Percentiles rank a stretch among this genome's conserved stretches.
Conservation (phyloP, 2,797 vertebrate species). For the Trachops cirrhosus region DNA sequence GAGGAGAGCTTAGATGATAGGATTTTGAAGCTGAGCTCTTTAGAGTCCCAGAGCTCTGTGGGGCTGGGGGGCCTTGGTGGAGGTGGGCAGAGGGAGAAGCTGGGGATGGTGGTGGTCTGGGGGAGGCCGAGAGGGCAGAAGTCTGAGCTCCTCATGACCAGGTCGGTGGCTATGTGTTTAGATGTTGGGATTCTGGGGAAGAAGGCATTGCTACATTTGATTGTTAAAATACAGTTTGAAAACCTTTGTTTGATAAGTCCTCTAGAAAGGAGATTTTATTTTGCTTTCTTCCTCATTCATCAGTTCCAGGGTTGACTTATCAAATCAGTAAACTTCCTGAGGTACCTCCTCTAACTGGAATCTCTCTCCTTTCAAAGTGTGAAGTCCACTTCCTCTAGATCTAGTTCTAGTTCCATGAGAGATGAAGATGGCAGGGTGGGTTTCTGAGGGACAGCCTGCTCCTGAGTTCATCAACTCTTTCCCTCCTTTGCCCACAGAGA, state of each 20-base stretch:
- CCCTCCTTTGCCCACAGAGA: not conserved
- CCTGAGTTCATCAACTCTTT: not conserved
- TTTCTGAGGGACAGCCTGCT: not conserved
- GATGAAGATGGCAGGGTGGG: not conserved
- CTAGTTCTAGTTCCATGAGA: not conserved
- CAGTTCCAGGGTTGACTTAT: not conserved
- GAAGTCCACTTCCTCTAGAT: not conserved
- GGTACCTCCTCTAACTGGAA: not conserved
- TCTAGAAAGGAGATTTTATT: not conserved
- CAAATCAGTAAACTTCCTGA: not conserved
- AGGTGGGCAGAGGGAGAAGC: not conserved
- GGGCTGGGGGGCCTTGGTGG: not conserved
- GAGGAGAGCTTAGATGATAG: not conserved
- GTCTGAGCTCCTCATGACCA: not conserved
- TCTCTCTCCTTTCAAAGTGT: not conserved
- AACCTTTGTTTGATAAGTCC: not conserved
- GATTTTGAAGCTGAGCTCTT: not conserved
- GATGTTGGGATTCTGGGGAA: not conserved
- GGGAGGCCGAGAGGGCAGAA: not conserved
- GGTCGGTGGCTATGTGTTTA: accelerated
- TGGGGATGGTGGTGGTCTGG: no score
- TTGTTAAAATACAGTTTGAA: constrained; percentile 32
- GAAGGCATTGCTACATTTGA: not conserved
- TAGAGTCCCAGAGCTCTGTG: not conserved
- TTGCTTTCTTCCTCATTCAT: not conserved